Conservation (phyloP, 1,140 invertebrate species). For the Drosophila nigromelanica region DNA sequence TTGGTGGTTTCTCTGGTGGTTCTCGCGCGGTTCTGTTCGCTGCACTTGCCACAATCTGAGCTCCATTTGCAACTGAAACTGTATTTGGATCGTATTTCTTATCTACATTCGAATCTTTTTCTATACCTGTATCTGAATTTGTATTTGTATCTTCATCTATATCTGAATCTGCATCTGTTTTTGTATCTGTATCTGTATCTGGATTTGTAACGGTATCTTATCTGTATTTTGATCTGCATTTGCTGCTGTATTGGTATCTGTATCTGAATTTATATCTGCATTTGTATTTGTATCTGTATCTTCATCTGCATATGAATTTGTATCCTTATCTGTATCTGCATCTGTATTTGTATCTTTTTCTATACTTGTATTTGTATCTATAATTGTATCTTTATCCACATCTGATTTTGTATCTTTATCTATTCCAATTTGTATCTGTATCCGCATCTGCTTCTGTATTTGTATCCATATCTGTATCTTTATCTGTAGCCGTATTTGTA, state of each 20-base stretch:
- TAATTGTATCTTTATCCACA: too few relatives aligned
- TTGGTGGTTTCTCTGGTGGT: not conserved
- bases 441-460: not conserved
- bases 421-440: not conserved
- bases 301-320: too few relatives aligned
- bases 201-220: not conserved
- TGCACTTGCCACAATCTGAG: not conserved
- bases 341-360: too few relatives aligned
- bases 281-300: not conserved
- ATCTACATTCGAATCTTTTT: not conserved
- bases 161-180: not conserved
- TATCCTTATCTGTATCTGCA: too few relatives aligned
- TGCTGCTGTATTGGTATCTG: not conserved
- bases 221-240: too few relatives aligned
- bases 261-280: not conserved
- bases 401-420: not conserved
- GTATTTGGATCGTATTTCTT: not conserved
- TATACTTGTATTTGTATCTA: too few relatives aligned
- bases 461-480: not conserved
- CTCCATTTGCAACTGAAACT: constrained; percentile 1
- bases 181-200: not conserved
- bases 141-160: not conserved
- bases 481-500: not conserved
- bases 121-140: too few relatives aligned
- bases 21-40: too few relatives aligned